Base-by-base conservation (phyloP, 2,888 invertebrate genomes). In the Tortrix viridana region DNA sequence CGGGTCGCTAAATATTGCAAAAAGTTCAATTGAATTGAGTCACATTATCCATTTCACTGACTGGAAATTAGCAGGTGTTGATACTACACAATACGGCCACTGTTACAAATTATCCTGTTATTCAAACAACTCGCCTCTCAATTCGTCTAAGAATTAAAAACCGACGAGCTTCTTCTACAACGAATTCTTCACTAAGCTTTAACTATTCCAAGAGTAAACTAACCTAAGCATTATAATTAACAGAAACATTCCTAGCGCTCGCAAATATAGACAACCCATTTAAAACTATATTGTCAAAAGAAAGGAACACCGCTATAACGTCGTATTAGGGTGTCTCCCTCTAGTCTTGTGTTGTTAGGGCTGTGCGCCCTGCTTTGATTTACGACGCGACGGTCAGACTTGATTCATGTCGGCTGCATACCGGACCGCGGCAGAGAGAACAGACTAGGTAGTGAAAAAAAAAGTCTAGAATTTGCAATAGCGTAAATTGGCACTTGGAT, bases 391-490 rank as follows among this genome's bases (percentile, higher is more conserved):
- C 61, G 65, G 60, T 60, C 61, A 60, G 64, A 46, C 55, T 62
- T 63, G 62, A 63, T 63, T 63, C 58, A 63, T 63, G 41, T 46
- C 47, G 46, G 22, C 38, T 53, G 57, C 57, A 63, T 58, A 63
- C 47, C 63, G 18, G 32, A 48, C 57, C 19, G 46, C 37, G n/a
- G 44, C 38, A 3, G 50, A 26, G 46, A 55, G 46, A 14, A 14
- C 56, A 62, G 46, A n/a, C 62, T 52, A n/a, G 0, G 38, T 22
- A 62, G 23, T 57, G 20, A 18, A 4, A 22, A 41, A 22, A 20
- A 41, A 53, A 14, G 3, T 0, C 23, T 22, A 3, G 1, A 7
- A 12, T 12, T 32, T 12, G 12, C 32, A 9, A 26, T 26, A 26
- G 26, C 9, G 2, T 9, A 9, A 9, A 9, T 9, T 26, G 9